Evolutionary conservation across 2,888 invertebrate genomes (phyloP).

Genomic region (Drepanosiphum platanoidis): DNA sequence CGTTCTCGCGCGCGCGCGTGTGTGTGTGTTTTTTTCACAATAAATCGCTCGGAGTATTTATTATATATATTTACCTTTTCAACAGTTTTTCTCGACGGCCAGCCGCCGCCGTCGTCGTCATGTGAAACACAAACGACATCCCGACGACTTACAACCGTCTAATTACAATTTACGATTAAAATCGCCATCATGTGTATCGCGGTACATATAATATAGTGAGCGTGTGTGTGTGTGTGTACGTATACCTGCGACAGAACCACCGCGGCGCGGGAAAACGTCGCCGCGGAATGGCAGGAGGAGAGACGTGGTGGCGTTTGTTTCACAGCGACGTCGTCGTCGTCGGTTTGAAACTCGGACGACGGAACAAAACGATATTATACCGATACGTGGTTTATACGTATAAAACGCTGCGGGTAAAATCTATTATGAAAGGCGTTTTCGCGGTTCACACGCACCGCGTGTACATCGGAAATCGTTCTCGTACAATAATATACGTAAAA

Average conservation of each 20-base stretch:
- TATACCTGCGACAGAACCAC: not conserved
- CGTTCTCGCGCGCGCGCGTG: not conserved
- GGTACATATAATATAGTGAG: not conserved
- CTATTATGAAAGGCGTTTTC: not conserved
- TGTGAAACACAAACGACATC: conserved; percentile 28
- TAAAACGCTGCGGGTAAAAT: not conserved
- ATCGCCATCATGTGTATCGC: not conserved
- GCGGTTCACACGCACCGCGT: not conserved
- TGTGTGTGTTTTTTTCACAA: not conserved
- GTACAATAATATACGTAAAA: no score
- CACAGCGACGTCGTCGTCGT: not conserved
- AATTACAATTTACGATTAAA: conserved; percentile 51
- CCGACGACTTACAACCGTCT: conserved; percentile 42
- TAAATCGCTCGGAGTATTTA: not conserved
- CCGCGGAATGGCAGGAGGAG: not conserved
- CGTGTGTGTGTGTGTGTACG: no score
- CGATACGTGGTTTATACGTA: not conserved
- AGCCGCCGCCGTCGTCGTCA: not conserved
- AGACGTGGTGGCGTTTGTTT: conserved; percentile 11
- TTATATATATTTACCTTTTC: conserved; percentile 14
- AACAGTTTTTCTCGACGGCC: conserved; percentile 24
- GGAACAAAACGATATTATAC: not conserved
- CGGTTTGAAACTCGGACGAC: not conserved
- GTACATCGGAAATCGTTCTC: no score
- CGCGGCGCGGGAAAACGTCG: not conserved